Base-by-base conservation (phyloP, 2,797 vertebrate genomes). In the Poecilia velifera region DNA sequence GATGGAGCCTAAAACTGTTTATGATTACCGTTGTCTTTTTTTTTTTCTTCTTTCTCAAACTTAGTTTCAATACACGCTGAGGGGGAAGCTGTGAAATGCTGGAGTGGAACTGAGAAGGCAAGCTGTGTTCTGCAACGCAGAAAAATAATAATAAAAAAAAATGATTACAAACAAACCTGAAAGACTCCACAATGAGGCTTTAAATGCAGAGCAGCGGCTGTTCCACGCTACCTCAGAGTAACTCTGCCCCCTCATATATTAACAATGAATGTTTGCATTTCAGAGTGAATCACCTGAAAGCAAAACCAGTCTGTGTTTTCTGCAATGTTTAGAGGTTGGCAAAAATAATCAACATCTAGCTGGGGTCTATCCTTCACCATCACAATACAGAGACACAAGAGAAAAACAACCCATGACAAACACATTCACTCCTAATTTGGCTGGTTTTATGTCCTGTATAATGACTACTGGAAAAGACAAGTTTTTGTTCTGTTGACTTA, bases 141-240 rank as follows among this genome's bases (percentile, higher is more conserved):
- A 53, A 43, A 73, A 41, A 47, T 57, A 22, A 45, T 47, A 9
- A 46, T 4, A 46, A 31, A 77, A 10, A 43, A 55, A 8, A 12
- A 71, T 2, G 22, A 47, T 62, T 20, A 62, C 31, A 39, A 73
- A 77, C 18, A 76, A 72, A 51, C 46, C 39, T 57, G 39, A 43
- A 57, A 77, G 76, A 57, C 57, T n/a, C 39, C 18, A n/a, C 9
- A 66, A 73, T 51, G 45, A 66, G 18, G 14, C 57, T 73, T 72
- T 49, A 47, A 62, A 62, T 25, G 43, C 43, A 39, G 34, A 73
- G 8, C 16, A 64, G 55, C 43, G 16, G 68, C 41, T 78, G 70
- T 66, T 62, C 55, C 22, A 28, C 12, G 22, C 1, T 41, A 79
- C 14, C 49, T 25, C n/a, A 20, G 2, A 51, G 49, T 51, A 51